Conservation (phyloP, 2,113 vertebrate species). For the Lagenorhynchus albirostris region DNA sequence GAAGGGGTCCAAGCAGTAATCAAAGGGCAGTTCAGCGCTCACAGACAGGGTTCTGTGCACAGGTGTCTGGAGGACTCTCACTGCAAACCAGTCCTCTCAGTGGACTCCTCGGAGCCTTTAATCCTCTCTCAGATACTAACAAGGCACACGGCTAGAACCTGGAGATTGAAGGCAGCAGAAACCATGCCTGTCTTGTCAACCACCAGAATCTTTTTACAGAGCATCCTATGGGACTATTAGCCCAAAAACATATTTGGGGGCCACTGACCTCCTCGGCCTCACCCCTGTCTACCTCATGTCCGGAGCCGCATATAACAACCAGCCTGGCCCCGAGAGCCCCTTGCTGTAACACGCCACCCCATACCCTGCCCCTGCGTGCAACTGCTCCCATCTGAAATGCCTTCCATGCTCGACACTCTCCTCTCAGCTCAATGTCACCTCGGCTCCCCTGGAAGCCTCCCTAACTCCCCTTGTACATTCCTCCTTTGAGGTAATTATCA, state of each 20-base stretch:
- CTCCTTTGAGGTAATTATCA: not conserved
- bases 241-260: not conserved
- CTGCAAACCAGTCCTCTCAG: not conserved
- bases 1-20: fast-evolving
- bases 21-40: too few relatives aligned
- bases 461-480: not conserved
- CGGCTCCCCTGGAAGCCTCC: not conserved
- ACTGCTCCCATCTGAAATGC: not conserved
- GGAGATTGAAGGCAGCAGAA: not conserved
- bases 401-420: not conserved
- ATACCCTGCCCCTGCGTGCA: fast-evolving
- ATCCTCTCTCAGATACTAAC: not conserved
- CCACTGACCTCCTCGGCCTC: not conserved
- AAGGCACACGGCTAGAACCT: not conserved
- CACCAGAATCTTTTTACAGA: not conserved
- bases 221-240: not conserved
- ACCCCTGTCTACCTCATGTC: not conserved
- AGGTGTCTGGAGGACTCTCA: not conserved
- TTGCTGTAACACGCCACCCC: fast-evolving
- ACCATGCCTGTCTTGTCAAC: not conserved
- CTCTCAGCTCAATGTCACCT: not conserved
- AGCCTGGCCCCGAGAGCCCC: not conserved
- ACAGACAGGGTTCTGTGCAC: too few relatives aligned
- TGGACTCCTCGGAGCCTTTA: not conserved
- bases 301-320: not conserved